These are phyloP conservation scores for Eupeodes corollae DNA, from an alignment of 1,140 invertebrate species.

Conservation along the genomic window DNA sequence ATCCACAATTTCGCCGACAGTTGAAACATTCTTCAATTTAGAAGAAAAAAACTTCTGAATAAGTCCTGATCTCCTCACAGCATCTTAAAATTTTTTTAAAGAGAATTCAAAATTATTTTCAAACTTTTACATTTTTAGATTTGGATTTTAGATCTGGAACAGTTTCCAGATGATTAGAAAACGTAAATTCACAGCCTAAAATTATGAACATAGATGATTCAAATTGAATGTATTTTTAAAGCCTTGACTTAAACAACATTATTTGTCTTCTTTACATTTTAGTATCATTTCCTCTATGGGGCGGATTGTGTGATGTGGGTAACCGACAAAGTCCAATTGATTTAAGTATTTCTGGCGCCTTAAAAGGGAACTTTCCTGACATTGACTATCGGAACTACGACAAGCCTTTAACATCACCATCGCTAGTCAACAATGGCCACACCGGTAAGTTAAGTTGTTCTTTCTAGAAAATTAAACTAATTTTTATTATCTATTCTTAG, in stretches of 20 bases:
- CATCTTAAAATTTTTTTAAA: no score
- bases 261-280: neutral
- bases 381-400: constrained; percentile 37
- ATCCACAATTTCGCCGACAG: no score
- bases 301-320: constrained; percentile 36
- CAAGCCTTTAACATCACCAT: constrained; percentile 20
- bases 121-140: no score
- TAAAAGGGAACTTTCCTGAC: constrained; percentile 27
- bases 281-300: constrained; percentile 39
- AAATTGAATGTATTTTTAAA: no score
- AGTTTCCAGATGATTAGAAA: no score
- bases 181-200: no score
- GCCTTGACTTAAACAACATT: neutral
- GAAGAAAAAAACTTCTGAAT: no score
- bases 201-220: no score
- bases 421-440: constrained; percentile 41
- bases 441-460: constrained; percentile 29
- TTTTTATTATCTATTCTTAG: constrained; percentile 12
- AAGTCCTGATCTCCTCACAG: no score
- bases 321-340: constrained; percentile 40
- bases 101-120: no score
- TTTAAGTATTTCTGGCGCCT: constrained; percentile 22
- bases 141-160: no score
- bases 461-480: neutral
- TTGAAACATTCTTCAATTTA: no score